Percentiles rank a stretch among this genome's conserved stretches.
Conservation (phyloP, 2,797 vertebrate genomes). For the Taeniopygia guttata region DNA sequence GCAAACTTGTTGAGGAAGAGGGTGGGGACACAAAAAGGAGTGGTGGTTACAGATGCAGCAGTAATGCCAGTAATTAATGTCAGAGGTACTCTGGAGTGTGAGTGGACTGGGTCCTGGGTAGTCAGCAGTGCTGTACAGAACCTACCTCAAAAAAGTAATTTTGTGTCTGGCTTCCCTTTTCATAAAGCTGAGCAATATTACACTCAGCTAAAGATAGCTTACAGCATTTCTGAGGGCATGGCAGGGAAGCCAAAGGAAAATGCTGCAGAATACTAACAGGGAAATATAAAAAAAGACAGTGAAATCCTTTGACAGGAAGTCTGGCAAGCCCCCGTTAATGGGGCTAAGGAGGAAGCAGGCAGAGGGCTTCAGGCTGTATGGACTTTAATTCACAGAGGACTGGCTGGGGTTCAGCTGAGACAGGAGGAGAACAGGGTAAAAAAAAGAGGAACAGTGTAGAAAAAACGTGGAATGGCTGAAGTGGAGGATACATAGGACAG, state of each 20-base stretch:
- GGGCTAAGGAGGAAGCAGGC: not conserved
- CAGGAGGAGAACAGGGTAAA: not conserved
- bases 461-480: not conserved
- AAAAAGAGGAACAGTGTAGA: not conserved
- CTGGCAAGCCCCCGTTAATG: not conserved
- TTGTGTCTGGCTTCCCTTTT: not conserved
- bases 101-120: not conserved
- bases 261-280: not conserved
- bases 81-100: not conserved
- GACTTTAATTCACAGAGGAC: not conserved
- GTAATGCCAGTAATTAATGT: not conserved
- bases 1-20: not conserved
- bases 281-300: not conserved
- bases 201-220: not conserved
- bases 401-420: not conserved
- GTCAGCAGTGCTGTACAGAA: not conserved
- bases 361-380: not conserved
- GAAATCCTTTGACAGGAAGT: not conserved
- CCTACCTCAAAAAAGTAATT: not conserved
- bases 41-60: not conserved
- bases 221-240: not conserved
- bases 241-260: not conserved
- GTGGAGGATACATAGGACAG: not conserved
- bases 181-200: not conserved
- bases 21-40: not conserved